Percentiles rank a stretch among this genome's conserved stretches.
These are phyloP conservation scores for Drosophila heteroneura DNA, from an alignment of 2,888 invertebrate species.

Conservation along the genomic window DNA sequence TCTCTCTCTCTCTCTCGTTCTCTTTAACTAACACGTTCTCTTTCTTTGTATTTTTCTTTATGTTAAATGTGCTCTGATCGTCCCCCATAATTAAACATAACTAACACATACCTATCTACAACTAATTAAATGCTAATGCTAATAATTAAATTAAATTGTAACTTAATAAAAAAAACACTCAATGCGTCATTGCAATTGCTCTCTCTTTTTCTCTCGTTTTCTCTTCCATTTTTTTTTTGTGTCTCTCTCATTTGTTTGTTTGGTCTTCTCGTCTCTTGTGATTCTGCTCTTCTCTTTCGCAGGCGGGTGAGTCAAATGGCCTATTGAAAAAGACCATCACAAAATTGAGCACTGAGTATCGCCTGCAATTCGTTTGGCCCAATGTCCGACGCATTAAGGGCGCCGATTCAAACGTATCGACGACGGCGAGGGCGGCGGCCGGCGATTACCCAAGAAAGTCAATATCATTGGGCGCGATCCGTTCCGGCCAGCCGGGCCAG, in stretches of 20 bases:
- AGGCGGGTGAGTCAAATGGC: conserved; percentile 88
- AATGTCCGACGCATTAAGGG: conserved; percentile 86
- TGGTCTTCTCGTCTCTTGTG: conserved; percentile 68
- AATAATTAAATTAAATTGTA: conserved; percentile 28
- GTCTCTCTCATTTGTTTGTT: conserved; percentile 35
- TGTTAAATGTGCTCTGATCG: conserved; percentile 61
- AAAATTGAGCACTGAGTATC: conserved; percentile 93
- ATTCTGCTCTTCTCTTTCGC: conserved; percentile 84
- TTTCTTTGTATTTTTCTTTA: conserved; percentile 40
- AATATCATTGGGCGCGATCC: conserved; percentile 94
- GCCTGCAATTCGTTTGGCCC: conserved; percentile 96
- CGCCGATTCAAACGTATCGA: conserved; percentile 86
- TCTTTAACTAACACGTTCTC: conserved; percentile 53
- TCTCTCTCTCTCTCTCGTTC: conserved; percentile 36
- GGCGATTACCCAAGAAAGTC: conserved; percentile 90
- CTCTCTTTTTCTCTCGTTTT: conserved; percentile 44
- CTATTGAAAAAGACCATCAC: conserved; percentile 90
- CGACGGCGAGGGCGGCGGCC: conserved; percentile 74
- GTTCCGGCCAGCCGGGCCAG: conserved; percentile 86
- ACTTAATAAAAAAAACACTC: conserved; percentile 36
- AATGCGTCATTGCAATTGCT: conserved; percentile 63
- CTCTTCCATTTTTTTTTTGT: conserved; percentile 32
- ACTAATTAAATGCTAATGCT: conserved; percentile 41
- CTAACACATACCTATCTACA: conserved; percentile 28
- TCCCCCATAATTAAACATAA: conserved; percentile 30